These are phyloP conservation scores for Beroe ovata DNA, from an alignment of 37 sponge, comb jelly and placozoan genomes.

Conservation along the genomic window DNA sequence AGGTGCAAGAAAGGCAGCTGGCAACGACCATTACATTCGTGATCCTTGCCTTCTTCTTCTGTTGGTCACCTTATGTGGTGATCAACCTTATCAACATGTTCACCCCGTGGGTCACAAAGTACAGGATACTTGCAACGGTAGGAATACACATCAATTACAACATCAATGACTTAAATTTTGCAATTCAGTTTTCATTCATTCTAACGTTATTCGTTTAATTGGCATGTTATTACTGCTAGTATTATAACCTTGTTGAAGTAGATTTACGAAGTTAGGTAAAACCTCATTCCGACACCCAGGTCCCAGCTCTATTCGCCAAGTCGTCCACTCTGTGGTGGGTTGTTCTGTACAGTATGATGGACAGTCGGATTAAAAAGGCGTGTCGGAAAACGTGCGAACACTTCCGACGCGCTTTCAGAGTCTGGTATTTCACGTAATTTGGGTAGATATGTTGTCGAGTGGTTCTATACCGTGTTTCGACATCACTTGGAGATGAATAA, in stretches of 20 bases:
- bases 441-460: not conserved
- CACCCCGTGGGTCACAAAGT: not conserved
- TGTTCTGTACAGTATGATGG: slow-evolving; percentile 31
- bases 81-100: slow-evolving; percentile 50
- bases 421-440: slow-evolving; percentile 32
- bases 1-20: slow-evolving; percentile 51
- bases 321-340: slow-evolving; percentile 57
- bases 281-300: too few relatives aligned
- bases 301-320: slow-evolving; percentile 40
- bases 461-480: too few relatives aligned
- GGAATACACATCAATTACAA: too few relatives aligned
- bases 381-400: slow-evolving; percentile 22
- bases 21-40: slow-evolving; percentile 40
- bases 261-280: too few relatives aligned
- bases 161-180: too few relatives aligned
- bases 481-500: too few relatives aligned
- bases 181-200: too few relatives aligned
- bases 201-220: too few relatives aligned
- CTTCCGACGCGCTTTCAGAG: not conserved
- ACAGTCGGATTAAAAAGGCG: slow-evolving; percentile 13
- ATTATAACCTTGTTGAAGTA: too few relatives aligned
- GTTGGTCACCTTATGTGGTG: slow-evolving; percentile 14
- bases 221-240: too few relatives aligned
- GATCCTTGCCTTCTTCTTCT: slow-evolving; percentile 20
- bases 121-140: slow-evolving; percentile 47